Evolutionary conservation across 1,140 invertebrate species (phyloP).

Genomic region (Pectinophora gossypiella): DNA sequence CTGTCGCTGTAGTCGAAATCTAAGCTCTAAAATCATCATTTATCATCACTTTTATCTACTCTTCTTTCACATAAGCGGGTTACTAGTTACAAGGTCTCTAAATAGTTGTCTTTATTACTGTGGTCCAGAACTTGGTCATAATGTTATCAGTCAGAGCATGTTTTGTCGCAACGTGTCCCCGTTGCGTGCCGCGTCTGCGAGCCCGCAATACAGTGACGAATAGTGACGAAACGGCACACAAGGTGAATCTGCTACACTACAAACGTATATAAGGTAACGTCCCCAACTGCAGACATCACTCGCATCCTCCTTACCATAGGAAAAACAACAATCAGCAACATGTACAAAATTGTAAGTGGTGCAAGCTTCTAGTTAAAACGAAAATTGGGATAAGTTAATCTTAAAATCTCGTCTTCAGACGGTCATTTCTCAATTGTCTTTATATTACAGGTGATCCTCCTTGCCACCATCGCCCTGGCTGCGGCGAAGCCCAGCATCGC

Average conservation of each 20-base stretch:
- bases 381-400: no score
- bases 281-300: slow-evolving; percentile 45
- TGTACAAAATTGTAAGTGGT: slow-evolving; percentile 59
- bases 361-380: neutral
- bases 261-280: slow-evolving; percentile 66
- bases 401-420: no score
- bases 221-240: slow-evolving; percentile 60
- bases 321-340: slow-evolving; percentile 38
- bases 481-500: slow-evolving; percentile 54
- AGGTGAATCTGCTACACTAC: slow-evolving; percentile 63
- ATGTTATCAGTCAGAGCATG: slow-evolving; percentile 34
- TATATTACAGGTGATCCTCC: slow-evolving; percentile 25
- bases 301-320: slow-evolving; percentile 41
- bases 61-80: no score
- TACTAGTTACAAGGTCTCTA: no score
- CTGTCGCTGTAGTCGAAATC: no score
- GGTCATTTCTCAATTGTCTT: no score
- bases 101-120: no score
- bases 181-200: slow-evolving; percentile 55
- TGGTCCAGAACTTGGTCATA: no score
- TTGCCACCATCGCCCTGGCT: slow-evolving; percentile 48
- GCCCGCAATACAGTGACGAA: slow-evolving; percentile 50
- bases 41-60: no score
- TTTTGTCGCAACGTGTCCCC: slow-evolving; percentile 53
- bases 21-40: no score